Conservation (phyloP, 2,113 vertebrate genomes). For the Microcebus griseorufus region DNA sequence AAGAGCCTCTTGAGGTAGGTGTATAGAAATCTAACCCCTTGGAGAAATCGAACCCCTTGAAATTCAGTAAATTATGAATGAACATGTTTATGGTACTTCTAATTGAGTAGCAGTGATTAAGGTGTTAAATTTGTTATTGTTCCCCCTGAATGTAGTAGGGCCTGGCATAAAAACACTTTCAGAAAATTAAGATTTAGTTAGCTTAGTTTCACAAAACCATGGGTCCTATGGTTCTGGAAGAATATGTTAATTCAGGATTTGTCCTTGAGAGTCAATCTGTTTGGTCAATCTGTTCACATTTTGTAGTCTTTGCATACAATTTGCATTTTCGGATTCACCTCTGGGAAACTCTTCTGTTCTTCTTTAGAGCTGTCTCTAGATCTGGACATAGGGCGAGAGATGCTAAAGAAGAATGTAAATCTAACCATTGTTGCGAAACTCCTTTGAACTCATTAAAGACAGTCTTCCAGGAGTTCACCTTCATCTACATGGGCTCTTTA, state of each 20-base stretch:
- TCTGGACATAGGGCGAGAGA: neutral
- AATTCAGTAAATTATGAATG: constrained; percentile 62
- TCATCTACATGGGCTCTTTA: constrained; percentile 34
- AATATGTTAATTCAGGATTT: constrained; percentile 58
- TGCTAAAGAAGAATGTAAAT: neutral
- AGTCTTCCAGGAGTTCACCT: neutral
- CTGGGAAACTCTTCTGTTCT: constrained; percentile 33
- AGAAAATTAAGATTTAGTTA: constrained; percentile 51
- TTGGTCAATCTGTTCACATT: constrained; percentile 73
- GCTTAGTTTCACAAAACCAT: constrained; percentile 22
- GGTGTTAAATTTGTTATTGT: constrained; percentile 77
- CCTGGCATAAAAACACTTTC: neutral
- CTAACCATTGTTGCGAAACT: neutral
- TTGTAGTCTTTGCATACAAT: constrained; percentile 55
- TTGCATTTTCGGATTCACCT: constrained; percentile 66
- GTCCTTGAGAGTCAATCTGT: constrained; percentile 77
- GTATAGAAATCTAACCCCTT: constrained; percentile 73
- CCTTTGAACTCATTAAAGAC: constrained; percentile 24
- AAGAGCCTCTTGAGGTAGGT: constrained; percentile 67
- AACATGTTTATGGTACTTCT: constrained; percentile 71
- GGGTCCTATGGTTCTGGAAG: neutral
- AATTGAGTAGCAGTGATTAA: constrained; percentile 56
- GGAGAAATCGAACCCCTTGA: constrained; percentile 1
- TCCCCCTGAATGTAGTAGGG: constrained; percentile 45
- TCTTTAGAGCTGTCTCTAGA: neutral